A percentile compares a stretch with the other conserved stretches of the same genome.
Conservation (phyloP, 2,113 vertebrate genomes). For the Psophia crepitans region DNA sequence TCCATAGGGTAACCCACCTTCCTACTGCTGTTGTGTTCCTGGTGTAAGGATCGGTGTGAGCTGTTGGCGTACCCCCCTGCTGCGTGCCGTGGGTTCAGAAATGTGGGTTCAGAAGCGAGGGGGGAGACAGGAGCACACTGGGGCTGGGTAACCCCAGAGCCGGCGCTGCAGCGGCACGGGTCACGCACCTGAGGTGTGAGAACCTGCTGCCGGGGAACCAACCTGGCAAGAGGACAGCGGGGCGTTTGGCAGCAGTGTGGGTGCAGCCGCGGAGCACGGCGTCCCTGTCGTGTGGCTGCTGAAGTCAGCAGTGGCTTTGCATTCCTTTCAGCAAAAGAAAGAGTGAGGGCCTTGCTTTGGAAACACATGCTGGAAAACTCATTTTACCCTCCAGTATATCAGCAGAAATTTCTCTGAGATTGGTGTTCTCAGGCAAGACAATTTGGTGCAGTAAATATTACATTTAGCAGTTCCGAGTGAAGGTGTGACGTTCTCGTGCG, state of each 20-base stretch:
- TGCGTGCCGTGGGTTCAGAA: background rate
- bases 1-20: accelerated
- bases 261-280: accelerated
- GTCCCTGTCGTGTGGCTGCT: background rate
- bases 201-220: background rate
- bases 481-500: background rate
- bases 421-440: background rate
- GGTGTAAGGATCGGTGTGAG: background rate
- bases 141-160: background rate
- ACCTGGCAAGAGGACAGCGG: accelerated
- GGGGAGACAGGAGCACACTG: accelerated
- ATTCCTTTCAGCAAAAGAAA: background rate
- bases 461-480: background rate
- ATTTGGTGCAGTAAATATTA: background rate
- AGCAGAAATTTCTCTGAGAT: background rate
- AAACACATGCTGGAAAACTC: background rate
- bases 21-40: background rate
- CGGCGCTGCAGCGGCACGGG: too few relatives aligned
- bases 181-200: accelerated
- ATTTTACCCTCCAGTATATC: background rate
- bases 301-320: background rate
- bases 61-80: background rate
- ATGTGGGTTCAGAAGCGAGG: background rate
- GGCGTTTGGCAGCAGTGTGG: accelerated
- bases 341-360: background rate